Evolutionary conservation across 2,888 invertebrate genomes (phyloP).

Genomic region (Acanthosoma haemorrhoidale): DNA sequence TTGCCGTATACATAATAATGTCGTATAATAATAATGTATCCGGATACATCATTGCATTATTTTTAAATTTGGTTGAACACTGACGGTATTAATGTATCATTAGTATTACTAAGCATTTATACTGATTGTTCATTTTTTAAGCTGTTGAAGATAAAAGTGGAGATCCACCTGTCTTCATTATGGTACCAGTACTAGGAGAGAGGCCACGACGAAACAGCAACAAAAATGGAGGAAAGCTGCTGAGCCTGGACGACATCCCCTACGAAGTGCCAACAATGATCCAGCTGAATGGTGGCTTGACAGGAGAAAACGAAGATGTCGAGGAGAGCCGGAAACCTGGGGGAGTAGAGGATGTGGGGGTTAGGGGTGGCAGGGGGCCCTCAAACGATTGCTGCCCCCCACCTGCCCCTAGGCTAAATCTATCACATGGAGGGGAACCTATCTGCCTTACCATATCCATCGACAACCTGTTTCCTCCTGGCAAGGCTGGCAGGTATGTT

Average conservation of each 20-base stretch:
- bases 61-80: too few species aligned
- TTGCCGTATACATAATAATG: too few species aligned
- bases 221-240: neutral
- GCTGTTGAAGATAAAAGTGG: neutral
- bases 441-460: neutral
- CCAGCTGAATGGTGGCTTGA: neutral
- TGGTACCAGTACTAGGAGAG: neutral
- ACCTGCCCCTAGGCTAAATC: neutral
- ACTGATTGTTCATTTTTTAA: neutral
- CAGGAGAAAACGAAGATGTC: neutral
- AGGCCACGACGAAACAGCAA: neutral
- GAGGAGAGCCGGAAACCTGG: neutral
- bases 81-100: too few species aligned
- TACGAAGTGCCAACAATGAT: slow-evolving; percentile 3
- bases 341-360: neutral
- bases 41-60: too few species aligned
- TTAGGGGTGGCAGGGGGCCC: neutral
- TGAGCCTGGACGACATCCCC: neutral
- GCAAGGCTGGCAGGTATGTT: neutral
- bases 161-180: neutral
- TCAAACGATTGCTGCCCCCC: neutral
- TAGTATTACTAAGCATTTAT: too few species aligned
- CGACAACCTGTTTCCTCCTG: neutral
- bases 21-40: too few species aligned
- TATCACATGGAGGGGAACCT: neutral